phyloP scores from a whole-genome alignment of 2,797 vertebrate species.

The Melanotaenia nigrans region DNA sequence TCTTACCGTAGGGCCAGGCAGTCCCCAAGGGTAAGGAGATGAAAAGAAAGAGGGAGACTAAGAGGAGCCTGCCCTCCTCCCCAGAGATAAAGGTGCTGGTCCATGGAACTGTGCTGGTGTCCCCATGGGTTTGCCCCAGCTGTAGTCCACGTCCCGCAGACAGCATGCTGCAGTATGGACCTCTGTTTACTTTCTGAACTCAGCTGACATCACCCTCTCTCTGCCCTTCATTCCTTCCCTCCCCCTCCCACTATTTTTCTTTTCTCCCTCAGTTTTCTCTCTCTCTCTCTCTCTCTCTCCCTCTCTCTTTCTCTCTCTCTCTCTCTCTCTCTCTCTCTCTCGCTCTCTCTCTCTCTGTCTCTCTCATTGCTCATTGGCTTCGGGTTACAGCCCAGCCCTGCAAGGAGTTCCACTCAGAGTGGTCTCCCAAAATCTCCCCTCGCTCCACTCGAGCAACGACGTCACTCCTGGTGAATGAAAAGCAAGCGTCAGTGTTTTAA shows the following conservation, averaged over 20 bases:
- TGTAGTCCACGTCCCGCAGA: conserved; percentile 70
- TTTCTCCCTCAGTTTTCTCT: conserved; percentile 44
- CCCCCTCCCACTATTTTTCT: conserved; percentile 49
- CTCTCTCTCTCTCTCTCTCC: conserved; percentile 30
- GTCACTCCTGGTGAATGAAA: conserved; percentile 71
- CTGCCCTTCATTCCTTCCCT: conserved; percentile 67
- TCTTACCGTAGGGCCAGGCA: conserved; percentile 84
- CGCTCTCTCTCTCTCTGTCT: conserved; percentile 44
- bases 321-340: conserved; percentile 22
- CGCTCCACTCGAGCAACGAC: conserved; percentile 43
- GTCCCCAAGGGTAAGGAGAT: conserved; percentile 68
- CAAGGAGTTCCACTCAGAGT: conserved; percentile 70
- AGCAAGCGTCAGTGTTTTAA: conserved; percentile 44
- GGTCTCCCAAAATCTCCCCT: conserved; percentile 65
- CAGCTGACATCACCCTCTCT: conserved; percentile 86
- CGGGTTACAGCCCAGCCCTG: conserved; percentile 80
- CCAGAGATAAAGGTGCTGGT: conserved; percentile 51
- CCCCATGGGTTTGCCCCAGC: conserved; percentile 69
- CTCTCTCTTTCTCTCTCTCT: conserved; percentile 46
- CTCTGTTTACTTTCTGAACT: conserved; percentile 89
- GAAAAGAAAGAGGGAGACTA: conserved; percentile 72
- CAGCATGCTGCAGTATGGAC: conserved; percentile 85
- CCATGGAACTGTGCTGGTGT: conserved; percentile 47
- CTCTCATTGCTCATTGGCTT: conserved; percentile 69
- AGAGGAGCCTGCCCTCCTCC: conserved; percentile 67